Evolutionary conservation across 2,797 vertebrate genomes (phyloP), one percentile per base, ranked within the genome.

Genomic region (Fistularia commersonii): DNA sequence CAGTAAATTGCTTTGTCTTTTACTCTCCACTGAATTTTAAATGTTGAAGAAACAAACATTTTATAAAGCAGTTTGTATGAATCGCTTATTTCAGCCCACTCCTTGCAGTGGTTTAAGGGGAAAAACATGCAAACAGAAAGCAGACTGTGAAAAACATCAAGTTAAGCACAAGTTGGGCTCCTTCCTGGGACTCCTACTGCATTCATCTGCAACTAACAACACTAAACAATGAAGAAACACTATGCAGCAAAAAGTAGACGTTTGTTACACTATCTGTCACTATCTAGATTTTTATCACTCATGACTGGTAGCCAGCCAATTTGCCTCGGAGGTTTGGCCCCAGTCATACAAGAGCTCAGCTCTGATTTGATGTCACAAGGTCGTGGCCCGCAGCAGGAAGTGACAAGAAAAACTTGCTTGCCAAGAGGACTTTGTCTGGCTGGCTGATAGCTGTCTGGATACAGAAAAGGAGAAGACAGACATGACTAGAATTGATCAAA

Each of bases 301-400:
- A 49, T 41, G 53, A 59, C 11, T 69, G 33, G 41, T 35, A 48
- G 40, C 38, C 44, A 41, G 47, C 36, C 14, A 55, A 39, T 58
- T 66, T 1, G 41, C 54, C 51, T 66, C 36, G 33, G 48, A 48
- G 49, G 41, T 49, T 74, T 72, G 46, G 31, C 45, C 45, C 37
- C 11, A 1, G 37, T 9, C 11, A 64, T 57, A 34, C 48, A 51
- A 51, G 14, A 65, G 69, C 61, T 64, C 23, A 32, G 39, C 45
- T 57, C 31, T 8, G 41, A 71, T 84, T 87, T 80, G 77, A 83
- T 83, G 73, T 73, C 45, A 41, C 3, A 9, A 73, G 64, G 53
- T 54, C 43, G 56, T 66, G 57, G 55, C 66, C 51, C 43, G 42
- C 60, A 44, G 62, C 64, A 59, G 66, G 68, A 64, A 57, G 51